These are phyloP conservation scores for Leptinotarsa haldemani DNA, from an alignment of 2,888 invertebrate species.

Conservation along the genomic window DNA sequence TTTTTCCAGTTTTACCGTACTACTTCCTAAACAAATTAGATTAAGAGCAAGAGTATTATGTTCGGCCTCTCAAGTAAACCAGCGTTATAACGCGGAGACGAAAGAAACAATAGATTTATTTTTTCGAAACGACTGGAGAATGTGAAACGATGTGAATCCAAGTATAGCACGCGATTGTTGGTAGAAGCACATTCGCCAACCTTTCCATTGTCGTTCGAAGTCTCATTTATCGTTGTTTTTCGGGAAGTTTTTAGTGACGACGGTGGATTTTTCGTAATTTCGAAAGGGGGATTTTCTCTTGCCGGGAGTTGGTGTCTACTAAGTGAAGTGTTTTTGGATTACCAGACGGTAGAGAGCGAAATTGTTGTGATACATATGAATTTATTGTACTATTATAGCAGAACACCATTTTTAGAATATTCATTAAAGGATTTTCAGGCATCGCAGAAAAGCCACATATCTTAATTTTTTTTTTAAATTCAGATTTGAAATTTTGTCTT, in stretches of 20 bases:
- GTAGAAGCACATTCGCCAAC: slow-evolving; percentile 11
- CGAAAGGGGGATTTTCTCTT: slow-evolving; percentile 12
- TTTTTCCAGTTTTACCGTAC: slow-evolving; percentile 11
- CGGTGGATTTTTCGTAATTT: slow-evolving; percentile 26
- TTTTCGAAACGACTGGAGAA: slow-evolving; percentile 49
- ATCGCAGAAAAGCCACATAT: too few species aligned
- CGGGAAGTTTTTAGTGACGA: slow-evolving; percentile 8
- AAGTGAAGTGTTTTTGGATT: slow-evolving; percentile 3
- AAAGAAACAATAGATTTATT: slow-evolving; percentile 41
- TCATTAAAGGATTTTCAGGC: too few species aligned
- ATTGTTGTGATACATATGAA: not conserved
- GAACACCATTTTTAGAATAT: too few species aligned
- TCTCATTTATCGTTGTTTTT: slow-evolving; percentile 1
- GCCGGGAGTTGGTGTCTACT: not conserved
- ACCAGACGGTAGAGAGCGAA: not conserved
- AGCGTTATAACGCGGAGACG: slow-evolving; percentile 31
- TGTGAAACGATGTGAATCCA: slow-evolving; percentile 57
- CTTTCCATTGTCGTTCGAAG: slow-evolving; percentile 35
- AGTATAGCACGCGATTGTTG: slow-evolving; percentile 50
- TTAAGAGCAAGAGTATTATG: slow-evolving; percentile 16
- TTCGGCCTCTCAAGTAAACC: slow-evolving; percentile 23
- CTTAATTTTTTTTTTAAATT: too few species aligned
- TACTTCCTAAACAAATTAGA: slow-evolving; percentile 11
- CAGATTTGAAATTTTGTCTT: too few species aligned
- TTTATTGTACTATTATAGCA: too few species aligned